A percentile compares a stretch with the other conserved stretches of the same genome.
Evolutionary conservation across 2,888 invertebrate genomes (phyloP).

Genomic region (Artemia sinica): DNA sequence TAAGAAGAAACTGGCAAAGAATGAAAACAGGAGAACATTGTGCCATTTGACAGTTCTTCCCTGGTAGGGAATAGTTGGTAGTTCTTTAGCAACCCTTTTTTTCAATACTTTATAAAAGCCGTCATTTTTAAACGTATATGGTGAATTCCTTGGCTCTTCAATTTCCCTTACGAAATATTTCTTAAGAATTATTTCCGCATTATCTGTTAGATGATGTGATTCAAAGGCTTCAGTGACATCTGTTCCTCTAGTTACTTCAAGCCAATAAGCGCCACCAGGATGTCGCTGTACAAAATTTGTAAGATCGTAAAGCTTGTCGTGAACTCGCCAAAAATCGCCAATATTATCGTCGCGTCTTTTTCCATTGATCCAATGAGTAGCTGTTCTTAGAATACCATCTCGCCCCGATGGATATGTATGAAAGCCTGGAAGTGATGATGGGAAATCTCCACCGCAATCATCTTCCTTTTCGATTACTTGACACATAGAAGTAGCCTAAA

Average conservation of each 20-base stretch:
- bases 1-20: constrained; percentile 24
- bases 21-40: constrained; percentile 25
- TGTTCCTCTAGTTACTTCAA: constrained; percentile 34
- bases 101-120: constrained; percentile 58
- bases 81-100: constrained; percentile 27
- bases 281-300: constrained; percentile 56
- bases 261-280: constrained; percentile 68
- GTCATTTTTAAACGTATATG: constrained; percentile 51
- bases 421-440: not conserved
- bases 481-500: no score
- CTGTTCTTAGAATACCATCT: constrained; percentile 35
- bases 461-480: no score
- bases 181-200: constrained; percentile 41
- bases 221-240: constrained; percentile 30
- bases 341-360: constrained; percentile 50
- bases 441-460: not conserved
- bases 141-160: constrained; percentile 44
- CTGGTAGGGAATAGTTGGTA: constrained; percentile 25
- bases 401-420: constrained; percentile 36
- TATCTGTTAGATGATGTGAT: constrained; percentile 33
- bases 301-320: constrained; percentile 64
- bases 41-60: constrained; percentile 23
- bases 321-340: constrained; percentile 58
- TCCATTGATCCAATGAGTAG: constrained; percentile 43
- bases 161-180: constrained; percentile 50